Evolutionary conservation across 2,797 vertebrate genomes (phyloP), one percentile per base, ranked within the genome.

Genomic region (Neostethus bicornis): DNA sequence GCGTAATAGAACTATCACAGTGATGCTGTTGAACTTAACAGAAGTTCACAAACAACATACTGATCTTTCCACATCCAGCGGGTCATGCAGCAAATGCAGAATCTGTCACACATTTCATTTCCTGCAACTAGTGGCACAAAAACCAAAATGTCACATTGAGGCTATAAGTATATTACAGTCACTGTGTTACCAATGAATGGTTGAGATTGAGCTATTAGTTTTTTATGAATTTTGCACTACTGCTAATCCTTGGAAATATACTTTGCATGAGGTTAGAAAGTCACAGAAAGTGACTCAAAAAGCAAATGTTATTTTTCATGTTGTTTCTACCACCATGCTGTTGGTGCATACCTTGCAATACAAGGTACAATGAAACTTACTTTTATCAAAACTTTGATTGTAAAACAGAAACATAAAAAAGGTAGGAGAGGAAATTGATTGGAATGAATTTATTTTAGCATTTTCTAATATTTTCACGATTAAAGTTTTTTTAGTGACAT

Each of bases 61-160:
- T 70, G 68, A 58, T 62, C 21, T 47, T 34, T 21, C 38, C 64
- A 66, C 62, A 57, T 56, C 65, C 61, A 60, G 68, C 55, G 31
- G 80, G 66, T 63, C 65, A 58, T 17, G 51, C 56, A 85, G 78
- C 77, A 77, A 83, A 73, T 35, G 70, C 63, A 76, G 67, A 69
- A 62, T 76, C 56, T 29, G 19, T 57, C 63, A 66, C 42, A 37
- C 77, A 81, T 75, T 61, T 85, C 81, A 84, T 50, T 75, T 86
- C 80, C 85, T 82, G 74, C 74, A 79, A 71, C 81, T 77, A 70
- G 60, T 67, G 79, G 72, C 81, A 83, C 51, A 68, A 79, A 65
- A 19, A 47, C 60, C 46, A 70, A 81, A 72, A 77, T 75, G 23
- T 14, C 52, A 52, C 43, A 64, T 25, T 51, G 26, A 49, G 35